Conservation (phyloP, 2,113 vertebrate genomes). For the Oryzias woworae region DNA sequence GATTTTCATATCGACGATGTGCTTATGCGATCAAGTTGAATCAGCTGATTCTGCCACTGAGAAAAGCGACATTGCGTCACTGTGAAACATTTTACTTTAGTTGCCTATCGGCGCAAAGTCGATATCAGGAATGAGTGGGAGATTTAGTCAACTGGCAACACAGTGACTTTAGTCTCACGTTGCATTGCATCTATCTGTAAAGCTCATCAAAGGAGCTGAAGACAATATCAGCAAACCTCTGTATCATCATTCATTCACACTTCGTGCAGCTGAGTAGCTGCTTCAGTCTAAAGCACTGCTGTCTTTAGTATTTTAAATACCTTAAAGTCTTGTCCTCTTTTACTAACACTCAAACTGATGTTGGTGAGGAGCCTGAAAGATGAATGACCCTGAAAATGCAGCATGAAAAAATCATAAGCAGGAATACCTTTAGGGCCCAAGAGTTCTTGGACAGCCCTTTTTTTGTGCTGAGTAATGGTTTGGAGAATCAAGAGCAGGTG, state of each 20-base stretch:
- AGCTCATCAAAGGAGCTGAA: too few relatives aligned
- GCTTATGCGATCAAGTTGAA: too few relatives aligned
- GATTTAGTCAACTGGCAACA: slow-evolving; percentile 55
- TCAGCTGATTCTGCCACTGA: too few relatives aligned
- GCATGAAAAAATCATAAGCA: slow-evolving; percentile 75
- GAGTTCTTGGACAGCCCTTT: slow-evolving; percentile 43
- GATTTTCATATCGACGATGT: too few relatives aligned
- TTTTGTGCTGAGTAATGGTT: slow-evolving; percentile 67
- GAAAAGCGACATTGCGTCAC: too few relatives aligned
- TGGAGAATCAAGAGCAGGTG: slow-evolving; percentile 36
- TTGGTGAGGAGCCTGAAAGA: slow-evolving; percentile 54
- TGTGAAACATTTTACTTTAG: too few relatives aligned
- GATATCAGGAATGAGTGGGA: slow-evolving; percentile 22
- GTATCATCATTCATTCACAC: slow-evolving; percentile 26
- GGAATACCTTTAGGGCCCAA: slow-evolving; percentile 55
- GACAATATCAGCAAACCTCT: slow-evolving; percentile 25
- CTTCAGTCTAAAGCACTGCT: background rate
- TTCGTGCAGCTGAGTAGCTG: slow-evolving; percentile 8
- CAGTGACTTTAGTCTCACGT: slow-evolving; percentile 22
- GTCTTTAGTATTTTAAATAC: slow-evolving; percentile 17
- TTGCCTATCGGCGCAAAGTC: background rate
- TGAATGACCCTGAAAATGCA: slow-evolving; percentile 59
- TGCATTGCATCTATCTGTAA: too few relatives aligned
- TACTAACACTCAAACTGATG: slow-evolving; percentile 44
- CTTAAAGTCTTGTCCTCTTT: slow-evolving; percentile 18